A percentile compares a stretch with the other conserved stretches of the same genome.
Evolutionary conservation across 2,888 invertebrate species (phyloP).

Genomic region (Hydropsyche betteni): DNA sequence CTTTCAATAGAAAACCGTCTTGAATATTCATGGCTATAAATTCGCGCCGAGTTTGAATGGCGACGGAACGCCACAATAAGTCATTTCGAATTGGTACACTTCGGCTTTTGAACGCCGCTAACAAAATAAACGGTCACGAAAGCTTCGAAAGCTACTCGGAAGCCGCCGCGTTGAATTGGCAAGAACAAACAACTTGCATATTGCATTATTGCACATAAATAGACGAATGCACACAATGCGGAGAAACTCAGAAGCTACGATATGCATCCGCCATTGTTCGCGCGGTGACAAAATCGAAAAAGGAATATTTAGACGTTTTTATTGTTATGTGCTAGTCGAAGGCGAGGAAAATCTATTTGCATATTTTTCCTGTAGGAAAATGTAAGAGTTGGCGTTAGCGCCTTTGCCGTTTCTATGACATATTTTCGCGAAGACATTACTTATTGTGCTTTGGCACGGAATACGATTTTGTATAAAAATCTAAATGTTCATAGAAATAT

Average conservation of each 20-base stretch:
- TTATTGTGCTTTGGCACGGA: slow-evolving; percentile 5
- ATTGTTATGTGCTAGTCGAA: slow-evolving; percentile 39
- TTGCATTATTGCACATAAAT: not conserved
- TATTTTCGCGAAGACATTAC: slow-evolving; percentile 21
- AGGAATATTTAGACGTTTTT: slow-evolving; percentile 39
- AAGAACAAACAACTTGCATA: slow-evolving; percentile 23
- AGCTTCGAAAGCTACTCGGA: slow-evolving; percentile 5
- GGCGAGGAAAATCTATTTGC: slow-evolving; percentile 39
- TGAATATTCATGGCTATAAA: not conserved
- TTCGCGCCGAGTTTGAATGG: not conserved
- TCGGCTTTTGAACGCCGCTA: slow-evolving; percentile 10
- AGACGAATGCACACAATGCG: no score
- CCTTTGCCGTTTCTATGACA: not conserved
- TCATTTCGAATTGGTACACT: slow-evolving; percentile 18
- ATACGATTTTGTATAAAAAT: no score
- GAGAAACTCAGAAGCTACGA: no score
- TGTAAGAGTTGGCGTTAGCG: slow-evolving; percentile 33
- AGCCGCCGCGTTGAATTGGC: slow-evolving; percentile 5
- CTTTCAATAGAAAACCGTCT: no score
- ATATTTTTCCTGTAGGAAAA: slow-evolving; percentile 44
- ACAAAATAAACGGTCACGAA: slow-evolving; percentile 13
- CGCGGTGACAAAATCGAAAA: slow-evolving; percentile 37
- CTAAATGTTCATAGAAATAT: not conserved
- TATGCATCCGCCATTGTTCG: not conserved
- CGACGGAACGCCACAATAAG: not conserved